Evolutionary conservation across 2,113 vertebrate genomes (phyloP), one percentile per base, ranked within the genome.

Genomic region (Zootoca vivipara): DNA sequence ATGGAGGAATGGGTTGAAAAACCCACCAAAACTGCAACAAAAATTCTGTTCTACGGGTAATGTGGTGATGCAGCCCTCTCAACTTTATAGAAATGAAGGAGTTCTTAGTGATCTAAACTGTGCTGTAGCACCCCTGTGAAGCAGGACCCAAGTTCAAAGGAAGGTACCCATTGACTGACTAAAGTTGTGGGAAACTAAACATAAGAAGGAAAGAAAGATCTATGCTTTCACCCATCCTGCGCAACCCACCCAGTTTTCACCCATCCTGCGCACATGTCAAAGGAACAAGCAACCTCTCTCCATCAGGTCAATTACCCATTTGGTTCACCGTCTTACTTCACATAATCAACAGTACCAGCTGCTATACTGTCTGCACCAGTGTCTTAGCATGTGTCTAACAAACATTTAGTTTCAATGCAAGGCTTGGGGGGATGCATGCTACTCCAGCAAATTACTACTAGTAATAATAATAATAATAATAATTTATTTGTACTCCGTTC

Each of bases 211-310:
- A 26, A 65, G 40, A 33, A n/a, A 16, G 7, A 35, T 9, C 52
- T 65, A 40, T 22, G 3, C 89, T 13, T 74, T 24, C 4, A 7
- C 16, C 38, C n/a, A n/a, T 5, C 58, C 67, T 0, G 18, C 65
- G 62, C 70, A 80, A n/a, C n/a, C n/a, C n/a, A n/a, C n/a, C n/a
- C n/a, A n/a, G n/a, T n/a, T 13, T 74, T 24, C 4, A 7, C 16
- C 38, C n/a, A n/a, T 5, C 58, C 67, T 0, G 18, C 65, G 62
- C 70, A 80, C 0, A n/a, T 33, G 20, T 1, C 7, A 80, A 33
- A 80, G 20, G 52, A 58, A 33, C 7, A 15, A n/a, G 13, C 5
- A 78, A 5, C 16, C 64, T 22, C 9, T 33, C 28, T 33, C 20
- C 62, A 22, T 24, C 35, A 38, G n/a, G 72, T 15, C 38, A 75